Evolutionary conservation across 2,797 vertebrate genomes (phyloP).

Genomic region (Pelobates cultripes): DNA sequence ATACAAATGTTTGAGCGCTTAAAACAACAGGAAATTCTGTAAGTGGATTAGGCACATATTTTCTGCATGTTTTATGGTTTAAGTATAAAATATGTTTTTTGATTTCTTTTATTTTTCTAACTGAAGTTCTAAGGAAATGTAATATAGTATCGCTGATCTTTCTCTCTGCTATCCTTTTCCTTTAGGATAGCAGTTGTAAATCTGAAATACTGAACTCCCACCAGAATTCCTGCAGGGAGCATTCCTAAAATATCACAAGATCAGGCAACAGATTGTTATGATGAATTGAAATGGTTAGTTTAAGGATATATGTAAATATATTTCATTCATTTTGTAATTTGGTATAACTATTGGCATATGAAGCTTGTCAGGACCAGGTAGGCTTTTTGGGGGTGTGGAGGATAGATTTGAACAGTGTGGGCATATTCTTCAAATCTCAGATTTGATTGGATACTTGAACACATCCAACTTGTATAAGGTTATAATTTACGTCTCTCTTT

Average conservation of each 20-base stretch:
- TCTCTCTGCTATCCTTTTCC: not conserved
- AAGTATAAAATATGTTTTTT: conserved; percentile 24
- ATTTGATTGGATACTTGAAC: no score
- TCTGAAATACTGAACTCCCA: not conserved
- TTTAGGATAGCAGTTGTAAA: conserved; percentile 7
- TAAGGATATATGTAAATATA: not conserved
- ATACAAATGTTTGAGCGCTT: conserved; percentile 29
- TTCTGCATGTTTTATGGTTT: not conserved
- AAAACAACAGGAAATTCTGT: conserved; percentile 38
- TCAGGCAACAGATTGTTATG: conserved; percentile 1
- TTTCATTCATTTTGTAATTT: no score
- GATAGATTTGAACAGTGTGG: no score
- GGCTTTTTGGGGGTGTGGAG: no score
- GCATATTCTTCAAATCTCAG: no score
- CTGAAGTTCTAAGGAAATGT: not conserved
- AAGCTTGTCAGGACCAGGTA: no score
- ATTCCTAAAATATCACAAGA: not conserved
- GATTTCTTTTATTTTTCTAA: conserved; percentile 31
- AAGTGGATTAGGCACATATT: conserved; percentile 38
- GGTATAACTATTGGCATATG: no score
- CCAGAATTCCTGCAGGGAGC: not conserved
- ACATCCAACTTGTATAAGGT: no score
- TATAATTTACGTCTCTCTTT: no score
- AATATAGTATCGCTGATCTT: conserved; percentile 6
- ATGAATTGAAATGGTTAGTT: not conserved